Percentiles rank a stretch among this genome's conserved stretches.
Evolutionary conservation across 2,113 vertebrate genomes (phyloP).

Genomic region (Astur gentilis): DNA sequence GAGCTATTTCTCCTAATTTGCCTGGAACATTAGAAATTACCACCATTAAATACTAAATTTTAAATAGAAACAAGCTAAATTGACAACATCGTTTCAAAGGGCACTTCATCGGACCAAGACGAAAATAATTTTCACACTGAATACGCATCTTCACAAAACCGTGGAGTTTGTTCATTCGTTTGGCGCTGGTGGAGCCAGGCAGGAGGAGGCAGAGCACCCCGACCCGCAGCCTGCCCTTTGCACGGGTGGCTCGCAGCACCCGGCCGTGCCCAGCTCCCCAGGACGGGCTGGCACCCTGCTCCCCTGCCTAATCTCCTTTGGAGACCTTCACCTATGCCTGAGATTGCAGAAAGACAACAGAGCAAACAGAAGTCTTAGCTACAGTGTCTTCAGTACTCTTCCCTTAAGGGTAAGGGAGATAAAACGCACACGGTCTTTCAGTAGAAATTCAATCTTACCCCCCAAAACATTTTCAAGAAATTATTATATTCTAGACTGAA

Average conservation of each 20-base stretch:
- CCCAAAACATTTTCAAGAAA: background rate
- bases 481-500: background rate
- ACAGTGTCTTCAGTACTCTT: background rate
- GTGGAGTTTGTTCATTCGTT: accelerated
- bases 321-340: background rate
- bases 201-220: background rate
- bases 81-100: background rate
- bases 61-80: background rate
- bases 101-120: background rate
- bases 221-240: accelerated
- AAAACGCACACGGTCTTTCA: background rate
- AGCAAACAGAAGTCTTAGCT: background rate
- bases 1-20: background rate
- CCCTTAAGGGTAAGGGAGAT: background rate
- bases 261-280: background rate
- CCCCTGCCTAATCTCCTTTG: background rate
- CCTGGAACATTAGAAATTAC: background rate
- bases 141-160: accelerated
- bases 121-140: background rate
- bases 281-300: background rate
- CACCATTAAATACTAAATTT: background rate
- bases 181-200: background rate
- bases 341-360: background rate
- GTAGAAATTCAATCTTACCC: background rate
- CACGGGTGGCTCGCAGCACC: accelerated